Evolutionary conservation across 2,797 vertebrate genomes (phyloP).

Genomic region (Valencia hispanica): DNA sequence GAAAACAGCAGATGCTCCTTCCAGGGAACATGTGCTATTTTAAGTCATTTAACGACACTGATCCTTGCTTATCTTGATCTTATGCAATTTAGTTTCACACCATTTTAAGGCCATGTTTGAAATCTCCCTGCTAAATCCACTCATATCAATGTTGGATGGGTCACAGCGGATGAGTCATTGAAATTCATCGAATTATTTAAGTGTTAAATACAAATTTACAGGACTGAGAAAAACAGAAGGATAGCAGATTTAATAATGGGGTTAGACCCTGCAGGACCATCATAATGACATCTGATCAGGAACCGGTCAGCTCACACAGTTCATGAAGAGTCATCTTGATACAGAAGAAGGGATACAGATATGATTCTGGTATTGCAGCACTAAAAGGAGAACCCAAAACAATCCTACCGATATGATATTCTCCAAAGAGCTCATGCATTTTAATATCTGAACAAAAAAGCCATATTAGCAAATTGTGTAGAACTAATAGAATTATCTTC

Average conservation of each 20-base stretch:
- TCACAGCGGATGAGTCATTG: constrained; percentile 1
- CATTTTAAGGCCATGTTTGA: constrained; percentile 39
- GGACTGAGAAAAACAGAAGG: background rate
- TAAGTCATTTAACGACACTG: constrained; percentile 45
- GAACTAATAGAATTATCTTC: too few species aligned
- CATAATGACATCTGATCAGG: background rate
- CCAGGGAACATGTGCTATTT: constrained; percentile 51
- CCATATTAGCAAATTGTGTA: background rate
- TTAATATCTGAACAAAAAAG: background rate
- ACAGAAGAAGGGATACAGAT: too few species aligned
- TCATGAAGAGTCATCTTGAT: background rate
- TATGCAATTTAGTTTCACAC: constrained; percentile 53
- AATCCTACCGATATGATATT: background rate
- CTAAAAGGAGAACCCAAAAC: background rate
- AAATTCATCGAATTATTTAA: constrained; percentile 3
- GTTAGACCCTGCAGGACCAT: background rate
- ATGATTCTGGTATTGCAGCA: too few species aligned
- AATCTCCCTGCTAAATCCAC: constrained; percentile 33
- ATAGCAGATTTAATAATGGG: background rate
- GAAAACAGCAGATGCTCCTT: constrained; percentile 48
- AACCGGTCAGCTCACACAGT: too few species aligned
- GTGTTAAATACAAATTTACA: background rate
- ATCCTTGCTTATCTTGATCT: constrained; percentile 53
- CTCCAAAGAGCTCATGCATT: background rate
- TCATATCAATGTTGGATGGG: constrained; percentile 24